Base-by-base conservation (phyloP, 2,888 invertebrate genomes). In the Thera britannica region DNA sequence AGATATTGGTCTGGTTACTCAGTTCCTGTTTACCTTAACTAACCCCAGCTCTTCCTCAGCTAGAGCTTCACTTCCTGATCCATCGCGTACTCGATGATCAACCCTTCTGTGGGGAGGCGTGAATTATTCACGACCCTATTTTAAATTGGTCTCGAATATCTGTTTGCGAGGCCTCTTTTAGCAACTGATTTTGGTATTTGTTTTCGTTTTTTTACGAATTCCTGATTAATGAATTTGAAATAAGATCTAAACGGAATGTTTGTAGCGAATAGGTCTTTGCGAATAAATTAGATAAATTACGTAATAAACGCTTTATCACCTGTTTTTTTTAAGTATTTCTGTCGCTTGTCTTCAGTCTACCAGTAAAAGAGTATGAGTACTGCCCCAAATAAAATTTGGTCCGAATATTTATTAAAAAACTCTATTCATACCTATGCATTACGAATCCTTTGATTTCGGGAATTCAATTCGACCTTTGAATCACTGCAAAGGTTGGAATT, bases 401-500 rank as follows among this genome's bases (percentile, higher is more conserved):
- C 35, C 58, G 58, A 59, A 49, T 54, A 60, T 41, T 57, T 52
- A 68, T 68, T 65, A 59, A 60, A 59, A 69, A 51, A 66, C 63
- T 65, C 62, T 62, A 62, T 65, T 65, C 65, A 66, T 69, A 56
- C 62, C 56, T 62, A 36, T 69, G 69, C 62, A 82, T 77, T 80
- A 82, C 73, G 78, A 72, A 74, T 75, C 83, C 82, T 85, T 88
- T 83, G 84, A 86, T 85, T 87, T 81, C 79, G 76, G 77, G 77
- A 79, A 80, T 87, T 83, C 84, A 84, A 85, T 88, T 85, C 83
- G 80, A 81, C 87, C 84, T 84, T 87, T 86, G 86, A 85, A 80
- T 88, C 77, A 79, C 86, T 85, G 84, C 84, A 86, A 86, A 84
- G 84, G 83, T 79, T 81, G 83, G 86, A 86, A 87, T 87, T 89